Percentiles rank a stretch among this genome's conserved stretches.
These are phyloP conservation scores for Cephus cinctus DNA, from an alignment of 1,140 invertebrate genomes.

Conservation along the genomic window DNA sequence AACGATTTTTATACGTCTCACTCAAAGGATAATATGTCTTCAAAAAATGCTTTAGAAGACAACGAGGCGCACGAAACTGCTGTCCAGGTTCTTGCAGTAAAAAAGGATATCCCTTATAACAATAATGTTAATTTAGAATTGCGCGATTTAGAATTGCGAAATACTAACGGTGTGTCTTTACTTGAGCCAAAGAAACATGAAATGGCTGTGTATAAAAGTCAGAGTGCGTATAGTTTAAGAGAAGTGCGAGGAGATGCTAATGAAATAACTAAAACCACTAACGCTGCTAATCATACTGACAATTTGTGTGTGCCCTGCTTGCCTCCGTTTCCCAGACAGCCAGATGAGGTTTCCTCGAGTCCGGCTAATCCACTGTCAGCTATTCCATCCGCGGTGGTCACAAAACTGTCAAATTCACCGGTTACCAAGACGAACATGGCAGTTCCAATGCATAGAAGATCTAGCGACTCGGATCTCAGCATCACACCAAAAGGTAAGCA, in stretches of 20 bases:
- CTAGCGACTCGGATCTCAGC: slow-evolving; percentile 91
- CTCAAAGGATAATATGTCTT: too few species aligned
- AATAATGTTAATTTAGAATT: slow-evolving; percentile 1
- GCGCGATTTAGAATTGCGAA: neutral
- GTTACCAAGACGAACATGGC: slow-evolving; percentile 54
- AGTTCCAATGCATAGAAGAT: slow-evolving; percentile 68
- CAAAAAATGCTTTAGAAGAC: too few species aligned
- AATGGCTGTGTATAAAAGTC: slow-evolving; percentile 23
- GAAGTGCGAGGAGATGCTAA: slow-evolving; percentile 14
- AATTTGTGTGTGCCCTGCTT: slow-evolving; percentile 52
- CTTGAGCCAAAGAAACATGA: slow-evolving; percentile 3
- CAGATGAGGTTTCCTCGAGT: slow-evolving; percentile 35
- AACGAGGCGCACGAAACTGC: slow-evolving; percentile 4
- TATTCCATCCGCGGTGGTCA: slow-evolving; percentile 22
- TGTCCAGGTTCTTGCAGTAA: slow-evolving; percentile 8
- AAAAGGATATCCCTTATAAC: slow-evolving; percentile 3
- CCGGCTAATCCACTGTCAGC: slow-evolving; percentile 29
- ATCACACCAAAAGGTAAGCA: slow-evolving; percentile 86
- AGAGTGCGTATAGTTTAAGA: slow-evolving; percentile 29
- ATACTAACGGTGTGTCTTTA: neutral
- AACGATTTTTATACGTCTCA: too few species aligned
- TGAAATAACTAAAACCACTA: slow-evolving; percentile 38
- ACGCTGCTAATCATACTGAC: slow-evolving; percentile 51
- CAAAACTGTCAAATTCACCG: slow-evolving; percentile 55
- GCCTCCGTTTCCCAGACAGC: slow-evolving; percentile 45